phyloP scores from a whole-genome alignment of 2,113 vertebrate genomes.

The Chelonoidis abingdonii region DNA sequence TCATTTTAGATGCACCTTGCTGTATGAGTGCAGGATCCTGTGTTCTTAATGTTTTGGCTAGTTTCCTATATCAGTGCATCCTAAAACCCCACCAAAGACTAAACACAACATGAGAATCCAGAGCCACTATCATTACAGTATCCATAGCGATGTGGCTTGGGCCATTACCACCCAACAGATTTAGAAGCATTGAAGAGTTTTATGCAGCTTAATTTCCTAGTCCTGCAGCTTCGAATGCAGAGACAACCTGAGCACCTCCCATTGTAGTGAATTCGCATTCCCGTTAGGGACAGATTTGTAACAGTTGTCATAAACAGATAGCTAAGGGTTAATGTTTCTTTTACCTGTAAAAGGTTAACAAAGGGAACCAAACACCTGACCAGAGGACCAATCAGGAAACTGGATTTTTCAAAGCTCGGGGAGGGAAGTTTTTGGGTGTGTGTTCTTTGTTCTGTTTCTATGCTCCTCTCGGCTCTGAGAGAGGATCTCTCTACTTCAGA shows the following conservation, averaged over 20 bases:
- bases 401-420: too few species aligned
- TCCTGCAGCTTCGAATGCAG: not conserved
- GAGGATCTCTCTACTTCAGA: too few species aligned
- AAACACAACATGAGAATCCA: not conserved
- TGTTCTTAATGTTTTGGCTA: not conserved
- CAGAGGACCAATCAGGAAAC: too few species aligned
- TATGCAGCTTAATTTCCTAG: not conserved
- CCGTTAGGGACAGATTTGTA: not conserved
- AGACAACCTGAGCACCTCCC: not conserved
- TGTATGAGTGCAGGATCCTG: not conserved
- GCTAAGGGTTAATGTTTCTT: too few species aligned
- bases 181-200: not conserved
- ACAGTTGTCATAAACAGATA: not conserved
- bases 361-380: too few species aligned
- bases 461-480: too few species aligned
- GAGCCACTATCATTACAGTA: not conserved
- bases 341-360: too few species aligned
- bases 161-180: not conserved
- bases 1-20: not conserved
- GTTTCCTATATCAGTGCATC: not conserved
- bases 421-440: too few species aligned
- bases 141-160: not conserved
- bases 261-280: not conserved
- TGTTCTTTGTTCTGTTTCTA: too few species aligned
- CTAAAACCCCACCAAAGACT: not conserved